These are phyloP conservation scores for Ursus arctos DNA, from an alignment of 2,113 vertebrate genomes.

Conservation along the genomic window DNA sequence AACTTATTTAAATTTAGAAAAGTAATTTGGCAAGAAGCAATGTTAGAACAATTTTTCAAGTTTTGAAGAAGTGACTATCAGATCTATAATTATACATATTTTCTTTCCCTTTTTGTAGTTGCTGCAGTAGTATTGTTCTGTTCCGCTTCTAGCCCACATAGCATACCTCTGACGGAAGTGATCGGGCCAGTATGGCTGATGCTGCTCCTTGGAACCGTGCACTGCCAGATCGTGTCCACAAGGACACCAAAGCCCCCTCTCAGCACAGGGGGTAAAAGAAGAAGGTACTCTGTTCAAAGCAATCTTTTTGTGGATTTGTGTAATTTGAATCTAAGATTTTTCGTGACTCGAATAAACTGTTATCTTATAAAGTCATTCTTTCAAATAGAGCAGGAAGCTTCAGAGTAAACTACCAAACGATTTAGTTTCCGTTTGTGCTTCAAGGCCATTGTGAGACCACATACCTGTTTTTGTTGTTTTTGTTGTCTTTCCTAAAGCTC, in stretches of 20 bases:
- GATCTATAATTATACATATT: conserved; percentile 35
- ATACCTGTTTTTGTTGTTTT: neutral
- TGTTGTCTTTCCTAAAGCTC: conserved; percentile 9
- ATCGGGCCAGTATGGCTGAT: conserved; percentile 96
- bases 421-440: neutral
- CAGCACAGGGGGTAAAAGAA: conserved; percentile 93
- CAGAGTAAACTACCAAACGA: neutral
- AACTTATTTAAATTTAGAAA: conserved; percentile 37
- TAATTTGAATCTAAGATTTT: conserved; percentile 17
- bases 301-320: neutral
- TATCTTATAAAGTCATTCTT: conserved; percentile 17
- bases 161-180: conserved; percentile 96
- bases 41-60: conserved; percentile 27
- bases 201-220: conserved; percentile 98
- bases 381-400: conserved; percentile 21
- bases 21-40: conserved; percentile 35
- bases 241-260: conserved; percentile 94
- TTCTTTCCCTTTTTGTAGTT: conserved; percentile 89
- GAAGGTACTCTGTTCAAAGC: conserved; percentile 90
- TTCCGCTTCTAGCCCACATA: conserved; percentile 91
- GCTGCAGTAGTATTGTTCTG: conserved; percentile 93
- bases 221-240: conserved; percentile 99
- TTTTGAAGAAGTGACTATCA: neutral
- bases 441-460: neutral
- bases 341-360: conserved; percentile 32